phyloP scores from a whole-genome alignment of 2,888 invertebrate genomes.

The Autographa gamma region DNA sequence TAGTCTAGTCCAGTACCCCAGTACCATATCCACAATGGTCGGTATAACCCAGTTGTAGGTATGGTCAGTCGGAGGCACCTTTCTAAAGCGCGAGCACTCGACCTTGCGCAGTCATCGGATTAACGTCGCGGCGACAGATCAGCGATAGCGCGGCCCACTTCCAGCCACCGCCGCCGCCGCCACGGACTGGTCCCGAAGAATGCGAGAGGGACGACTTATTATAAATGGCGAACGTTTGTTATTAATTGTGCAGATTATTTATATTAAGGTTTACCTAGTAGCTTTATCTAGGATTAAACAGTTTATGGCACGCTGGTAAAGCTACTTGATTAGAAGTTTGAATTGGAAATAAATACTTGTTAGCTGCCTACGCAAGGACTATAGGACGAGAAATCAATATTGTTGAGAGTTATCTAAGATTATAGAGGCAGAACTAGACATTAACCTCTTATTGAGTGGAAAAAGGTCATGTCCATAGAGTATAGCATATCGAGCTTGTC shows the following conservation, averaged over 20 bases:
- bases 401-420: too few relatives aligned
- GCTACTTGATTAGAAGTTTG: neutral
- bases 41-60: constrained; percentile 3
- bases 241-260: constrained; percentile 26
- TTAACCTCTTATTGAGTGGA: too few relatives aligned
- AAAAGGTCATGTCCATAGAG: neutral
- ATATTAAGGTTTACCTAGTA: neutral
- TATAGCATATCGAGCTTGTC: neutral
- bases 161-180: constrained; percentile 52
- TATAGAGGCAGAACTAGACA: too few relatives aligned
- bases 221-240: constrained; percentile 50
- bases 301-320: neutral
- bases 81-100: constrained; percentile 66
- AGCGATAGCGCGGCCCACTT: constrained; percentile 63
- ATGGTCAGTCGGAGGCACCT: constrained; percentile 60
- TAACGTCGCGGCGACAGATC: constrained; percentile 70
- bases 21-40: constrained; percentile 13
- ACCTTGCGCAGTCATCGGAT: constrained; percentile 72
- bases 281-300: neutral
- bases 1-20: too few relatives aligned
- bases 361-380: too few relatives aligned
- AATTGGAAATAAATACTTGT: neutral
- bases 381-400: too few relatives aligned
- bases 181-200: constrained; percentile 49
- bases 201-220: constrained; percentile 48